Evolutionary conservation across 2,113 vertebrate species (phyloP), one percentile per base, ranked within the genome.

Genomic region (Theristicus caerulescens): DNA sequence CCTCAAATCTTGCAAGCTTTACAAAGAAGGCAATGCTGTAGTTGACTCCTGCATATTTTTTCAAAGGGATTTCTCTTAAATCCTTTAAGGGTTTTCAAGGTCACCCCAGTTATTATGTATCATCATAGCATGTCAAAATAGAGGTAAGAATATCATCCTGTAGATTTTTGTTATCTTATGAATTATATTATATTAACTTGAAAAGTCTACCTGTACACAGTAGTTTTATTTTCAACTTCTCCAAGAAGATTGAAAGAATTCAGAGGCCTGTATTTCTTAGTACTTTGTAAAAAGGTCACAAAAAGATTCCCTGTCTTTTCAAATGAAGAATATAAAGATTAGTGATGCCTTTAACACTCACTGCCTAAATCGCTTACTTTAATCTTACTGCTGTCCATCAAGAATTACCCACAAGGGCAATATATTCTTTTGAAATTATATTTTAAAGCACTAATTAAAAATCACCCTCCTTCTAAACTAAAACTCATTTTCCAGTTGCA

Each of bases 371-470:
- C 82, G 15, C 38, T 85, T 85, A 34, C 52, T 88, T 81, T 88
- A 73, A 27, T 69, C 69, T 90, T 84, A 73, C 42, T 90, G 59
- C 29, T 58, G 16, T 42, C 55, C 49, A 82, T 73, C 25, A 86
- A 80, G 54, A 80, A 81, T 51, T 88, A n/a, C 9, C 8, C 36
- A 51, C 13, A 88, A 64, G 86, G 24, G 38, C 40, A 88, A 70
- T 81, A 72, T 66, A 70, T 73, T 83, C 42, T 51, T 90, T 47
- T 42, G 42, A 93, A 93, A 85, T 40, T 59, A 20, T 51, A 77
- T 73, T 79, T 94, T 81, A 70, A 88, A 88, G 18, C 12, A 54
- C 21, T 59, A 88, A 95, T 86, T 93, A 82, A 88, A 87, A 92
- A 80, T 62, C 54, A 69, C 7, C 20, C 22, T 89, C 22, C 19